Base-by-base conservation (phyloP, 2,113 vertebrate species). In the Bungarus multicinctus region DNA sequence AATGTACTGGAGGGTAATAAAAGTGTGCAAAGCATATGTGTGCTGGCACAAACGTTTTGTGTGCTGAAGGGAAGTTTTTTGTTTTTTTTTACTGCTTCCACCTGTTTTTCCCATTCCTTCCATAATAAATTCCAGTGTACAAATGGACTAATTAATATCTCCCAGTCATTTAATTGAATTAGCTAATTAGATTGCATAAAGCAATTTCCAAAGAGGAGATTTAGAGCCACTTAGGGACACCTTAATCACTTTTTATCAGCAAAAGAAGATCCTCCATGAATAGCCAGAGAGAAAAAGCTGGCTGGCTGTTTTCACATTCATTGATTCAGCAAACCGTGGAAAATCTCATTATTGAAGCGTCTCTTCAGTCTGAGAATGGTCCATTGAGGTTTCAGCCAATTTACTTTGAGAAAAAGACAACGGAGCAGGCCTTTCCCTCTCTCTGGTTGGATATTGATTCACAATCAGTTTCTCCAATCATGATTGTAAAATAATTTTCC, bases 141-240 rank as follows among this genome's bases (percentile, higher is more conserved):
- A 97, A 96, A 96, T 96, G 96, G 96, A 96, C 95, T 97, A 97
- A 97, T 97, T 97, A 97, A 97, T 97, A 97, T 96, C 95, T 96
- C 95, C 95, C 96, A 95, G 97, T 97, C 96, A 96, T 94, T 97
- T 97, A 97, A 97, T 97, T 96, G 97, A 97, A 97, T 97, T 96
- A 96, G 95, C 96, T 97, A 97, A 97, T 97, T 97, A 95, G 96
- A 96, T 96, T 94, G 95, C 97, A 95, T 96, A 96, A 96, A 96
- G 96, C 96, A 96, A 97, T 96, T 97, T 97, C 95, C 96, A 94
- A 96, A 94, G 96, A 96, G 95, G 91, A 96, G 97, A 97, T 96
- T 97, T 96, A 96, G 95, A 96, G 94, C 90, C 95, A 96, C 94
- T 95, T 94, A 95, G 96, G 95, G 93, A 97, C 95, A 94, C 94